These are phyloP conservation scores for Pogonomyrmex californicus DNA, from an alignment of 1,140 invertebrate genomes.

Conservation along the genomic window DNA sequence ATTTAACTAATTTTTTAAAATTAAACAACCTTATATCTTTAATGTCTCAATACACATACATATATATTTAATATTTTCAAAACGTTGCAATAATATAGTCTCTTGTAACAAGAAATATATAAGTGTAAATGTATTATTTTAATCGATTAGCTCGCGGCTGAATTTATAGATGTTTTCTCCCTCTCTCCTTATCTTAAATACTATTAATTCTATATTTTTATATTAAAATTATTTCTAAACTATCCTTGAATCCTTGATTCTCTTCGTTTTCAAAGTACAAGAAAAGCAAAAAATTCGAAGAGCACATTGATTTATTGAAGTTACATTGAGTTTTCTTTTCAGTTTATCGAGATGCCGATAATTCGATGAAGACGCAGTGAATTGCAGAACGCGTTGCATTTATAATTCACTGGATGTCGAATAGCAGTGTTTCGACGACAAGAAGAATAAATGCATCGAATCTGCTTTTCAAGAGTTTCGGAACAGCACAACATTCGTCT, in stretches of 20 bases:
- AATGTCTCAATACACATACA: no score
- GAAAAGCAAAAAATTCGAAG: conserved; percentile 7
- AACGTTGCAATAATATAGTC: background rate
- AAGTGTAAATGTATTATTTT: background rate
- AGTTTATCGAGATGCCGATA: conserved; percentile 43
- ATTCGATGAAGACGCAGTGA: conserved; percentile 35
- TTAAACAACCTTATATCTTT: no score
- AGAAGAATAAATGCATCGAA: conserved; percentile 51
- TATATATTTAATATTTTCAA: background rate
- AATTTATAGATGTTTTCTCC: background rate
- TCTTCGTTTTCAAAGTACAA: background rate
- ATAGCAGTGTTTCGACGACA: conserved; percentile 41
- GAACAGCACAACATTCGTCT: conserved; percentile 43
- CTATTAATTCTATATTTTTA: background rate
- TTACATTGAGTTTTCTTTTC: conserved; percentile 16
- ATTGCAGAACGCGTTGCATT: conserved; percentile 43
- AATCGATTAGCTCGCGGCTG: background rate
- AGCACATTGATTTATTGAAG: background rate
- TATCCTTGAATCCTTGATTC: background rate
- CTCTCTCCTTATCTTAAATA: background rate
- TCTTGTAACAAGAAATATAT: background rate
- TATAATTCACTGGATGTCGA: conserved; percentile 44
- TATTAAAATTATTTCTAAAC: background rate
- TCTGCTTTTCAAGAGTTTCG: conserved; percentile 41
- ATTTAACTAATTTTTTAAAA: no score